phyloP scores from a whole-genome alignment of 2,888 invertebrate genomes.

The Tholera decimalis region DNA sequence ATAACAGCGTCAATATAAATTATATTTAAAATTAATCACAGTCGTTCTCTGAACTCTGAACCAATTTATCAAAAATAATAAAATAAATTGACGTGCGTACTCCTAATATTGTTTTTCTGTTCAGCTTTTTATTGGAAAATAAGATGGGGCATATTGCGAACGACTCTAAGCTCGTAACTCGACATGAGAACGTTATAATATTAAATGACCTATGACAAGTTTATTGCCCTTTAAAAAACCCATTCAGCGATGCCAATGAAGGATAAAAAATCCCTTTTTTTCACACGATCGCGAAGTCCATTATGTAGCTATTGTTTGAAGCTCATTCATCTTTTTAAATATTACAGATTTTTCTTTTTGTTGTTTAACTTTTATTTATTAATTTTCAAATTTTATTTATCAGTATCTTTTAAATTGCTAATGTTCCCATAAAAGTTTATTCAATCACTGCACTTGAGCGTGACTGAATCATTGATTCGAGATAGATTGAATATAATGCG shows the following conservation, averaged over 20 bases:
- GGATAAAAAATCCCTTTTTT: constrained; percentile 55
- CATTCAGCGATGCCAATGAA: constrained; percentile 60
- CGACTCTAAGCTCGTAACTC: constrained; percentile 50
- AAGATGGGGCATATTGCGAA: constrained; percentile 48
- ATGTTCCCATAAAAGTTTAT: constrained; percentile 1
- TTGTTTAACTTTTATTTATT: constrained; percentile 29
- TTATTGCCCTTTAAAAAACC: constrained; percentile 64
- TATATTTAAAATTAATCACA: constrained; percentile 29
- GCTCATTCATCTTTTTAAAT: constrained; percentile 32
- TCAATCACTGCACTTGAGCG: background rate
- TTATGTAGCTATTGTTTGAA: constrained; percentile 46
- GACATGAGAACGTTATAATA: constrained; percentile 59
- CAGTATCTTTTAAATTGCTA: background rate
- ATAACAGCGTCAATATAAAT: constrained; percentile 12
- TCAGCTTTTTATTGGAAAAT: constrained; percentile 45
- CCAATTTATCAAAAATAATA: constrained; percentile 20
- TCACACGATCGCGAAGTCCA: constrained; percentile 47
- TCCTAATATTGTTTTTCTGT: constrained; percentile 20
- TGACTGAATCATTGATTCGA: background rate
- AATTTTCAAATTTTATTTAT: background rate
- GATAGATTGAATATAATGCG: background rate
- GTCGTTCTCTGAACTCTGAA: constrained; percentile 13
- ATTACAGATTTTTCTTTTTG: constrained; percentile 20
- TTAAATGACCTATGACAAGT: constrained; percentile 63
- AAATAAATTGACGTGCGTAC: constrained; percentile 9